Conservation (phyloP, 2,888 invertebrate genomes). For the Lucinisca nassula region DNA sequence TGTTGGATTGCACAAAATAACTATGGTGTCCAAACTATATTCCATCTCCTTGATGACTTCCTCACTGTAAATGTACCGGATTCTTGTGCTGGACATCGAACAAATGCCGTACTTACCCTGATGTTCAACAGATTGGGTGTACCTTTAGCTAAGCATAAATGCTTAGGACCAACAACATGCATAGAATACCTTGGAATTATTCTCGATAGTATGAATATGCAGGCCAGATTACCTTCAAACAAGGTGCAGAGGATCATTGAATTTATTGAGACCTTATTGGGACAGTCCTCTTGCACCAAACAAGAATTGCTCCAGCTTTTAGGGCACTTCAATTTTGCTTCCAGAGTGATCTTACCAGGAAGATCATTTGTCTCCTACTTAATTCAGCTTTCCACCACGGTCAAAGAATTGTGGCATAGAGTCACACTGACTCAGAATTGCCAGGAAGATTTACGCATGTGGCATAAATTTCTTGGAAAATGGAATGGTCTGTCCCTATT, state of each 20-base stretch:
- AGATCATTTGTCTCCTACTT: background rate
- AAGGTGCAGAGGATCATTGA: conserved; percentile 37
- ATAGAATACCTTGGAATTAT: conserved; percentile 64
- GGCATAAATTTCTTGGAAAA: background rate
- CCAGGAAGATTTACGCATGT: background rate
- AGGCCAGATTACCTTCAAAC: conserved; percentile 44
- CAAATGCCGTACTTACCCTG: conserved; percentile 42
- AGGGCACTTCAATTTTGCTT: no score
- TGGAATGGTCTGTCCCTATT: background rate
- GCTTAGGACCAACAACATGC: conserved; percentile 33
- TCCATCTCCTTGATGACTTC: conserved; percentile 61
- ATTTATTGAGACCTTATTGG: background rate
- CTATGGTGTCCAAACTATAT: conserved; percentile 37
- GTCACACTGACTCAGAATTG: background rate
- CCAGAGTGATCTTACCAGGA: background rate
- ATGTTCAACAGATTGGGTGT: conserved; percentile 52
- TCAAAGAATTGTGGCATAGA: background rate
- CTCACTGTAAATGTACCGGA: conserved; percentile 36
- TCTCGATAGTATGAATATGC: conserved; percentile 54
- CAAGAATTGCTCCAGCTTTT: background rate
- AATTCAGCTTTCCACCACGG: background rate
- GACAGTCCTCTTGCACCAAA: background rate
- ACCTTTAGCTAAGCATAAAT: conserved; percentile 50
- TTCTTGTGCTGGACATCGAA: conserved; percentile 17
- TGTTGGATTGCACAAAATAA: conserved; percentile 56